These are phyloP conservation scores for Betta splendens DNA, from an alignment of 2,797 vertebrate genomes.

Conservation along the genomic window DNA sequence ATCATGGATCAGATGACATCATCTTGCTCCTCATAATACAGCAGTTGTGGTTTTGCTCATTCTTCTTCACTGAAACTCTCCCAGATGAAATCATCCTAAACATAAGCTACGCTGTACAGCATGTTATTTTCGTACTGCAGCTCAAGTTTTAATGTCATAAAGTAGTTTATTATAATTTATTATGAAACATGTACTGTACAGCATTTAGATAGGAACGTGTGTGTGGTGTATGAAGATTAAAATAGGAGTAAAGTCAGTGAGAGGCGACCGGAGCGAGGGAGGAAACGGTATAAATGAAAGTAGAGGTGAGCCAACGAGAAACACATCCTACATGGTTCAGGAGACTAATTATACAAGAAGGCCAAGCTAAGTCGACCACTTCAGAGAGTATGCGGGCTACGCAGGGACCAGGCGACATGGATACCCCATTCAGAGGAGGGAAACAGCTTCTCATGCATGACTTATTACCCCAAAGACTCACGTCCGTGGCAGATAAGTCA, in stretches of 20 bases:
- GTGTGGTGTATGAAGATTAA: conserved; percentile 19
- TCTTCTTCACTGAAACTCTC: no score
- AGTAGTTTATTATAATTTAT: no score
- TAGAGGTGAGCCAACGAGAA: conserved; percentile 58
- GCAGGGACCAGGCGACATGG: conserved; percentile 75
- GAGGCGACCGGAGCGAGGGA: conserved; percentile 26
- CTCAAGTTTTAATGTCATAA: no score
- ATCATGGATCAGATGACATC: no score
- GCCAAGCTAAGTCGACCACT: conserved; percentile 75
- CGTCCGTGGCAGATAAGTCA: conserved; percentile 81
- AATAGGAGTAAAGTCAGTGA: conserved; percentile 4
- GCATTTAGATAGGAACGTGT: no score
- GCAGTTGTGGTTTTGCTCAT: no score
- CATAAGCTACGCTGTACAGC: no score
- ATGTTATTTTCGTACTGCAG: no score
- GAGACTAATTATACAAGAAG: conserved; percentile 85
- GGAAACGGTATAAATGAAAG: conserved; percentile 51
- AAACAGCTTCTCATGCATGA: conserved; percentile 86
- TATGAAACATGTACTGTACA: no score
- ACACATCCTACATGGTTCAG: conserved; percentile 76
- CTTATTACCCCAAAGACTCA: conserved; percentile 84
- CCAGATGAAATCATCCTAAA: no score
- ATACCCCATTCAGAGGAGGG: conserved; percentile 75
- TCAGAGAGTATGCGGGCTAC: conserved; percentile 76
- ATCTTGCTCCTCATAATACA: no score